Base-by-base conservation (phyloP, 2,113 vertebrate genomes). In the Macaca nemestrina region DNA sequence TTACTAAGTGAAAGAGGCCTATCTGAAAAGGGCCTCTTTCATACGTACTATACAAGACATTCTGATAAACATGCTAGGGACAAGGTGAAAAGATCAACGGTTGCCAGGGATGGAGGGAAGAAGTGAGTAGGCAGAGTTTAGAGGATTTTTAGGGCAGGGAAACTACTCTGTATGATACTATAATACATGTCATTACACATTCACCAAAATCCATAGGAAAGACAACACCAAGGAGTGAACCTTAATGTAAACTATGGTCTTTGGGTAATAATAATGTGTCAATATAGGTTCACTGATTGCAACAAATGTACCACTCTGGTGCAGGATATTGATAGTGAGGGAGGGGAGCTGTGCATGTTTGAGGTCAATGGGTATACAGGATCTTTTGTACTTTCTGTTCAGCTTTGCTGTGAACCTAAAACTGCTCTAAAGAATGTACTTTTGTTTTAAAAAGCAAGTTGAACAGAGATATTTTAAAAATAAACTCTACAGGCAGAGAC, bases 331-430 rank as follows among this genome's bases (percentile, higher is more conserved):
- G 22, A 43, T n/a, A 20, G 6, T 30, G 18, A 45, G 43, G 8
- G 35, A 13, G 3, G 43, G 17, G 27, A 55, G 57, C 18, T 79
- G 22, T 61, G 6, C 18, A 72, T 35, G 7, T 8, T 3, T n/a
- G 30, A 5, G 17, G 8, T 16, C 32, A 67, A 4, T 1, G 4
- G 3, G 1, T 80, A 30, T 12, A 23, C 23, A 8, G 20, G 11
- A 93, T 83, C 57, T 73, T 72, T 64, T 13, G 30, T 43, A 81
- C 3, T 75, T 73, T 40, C 38, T 27, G 5, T 76, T 84, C 16
- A 76, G 22, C 61, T 81, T 79, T 40, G 43, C 12, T 85, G 8
- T 83, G 40, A 97, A 75, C 10, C 55, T 72, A 88, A 97, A 83
- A 35, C 10, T 91, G 4, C 30, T 52, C 27, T 80, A 43, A 48